Evolutionary conservation across 2,888 invertebrate species (phyloP).

Genomic region (Drosophila ustulata): DNA sequence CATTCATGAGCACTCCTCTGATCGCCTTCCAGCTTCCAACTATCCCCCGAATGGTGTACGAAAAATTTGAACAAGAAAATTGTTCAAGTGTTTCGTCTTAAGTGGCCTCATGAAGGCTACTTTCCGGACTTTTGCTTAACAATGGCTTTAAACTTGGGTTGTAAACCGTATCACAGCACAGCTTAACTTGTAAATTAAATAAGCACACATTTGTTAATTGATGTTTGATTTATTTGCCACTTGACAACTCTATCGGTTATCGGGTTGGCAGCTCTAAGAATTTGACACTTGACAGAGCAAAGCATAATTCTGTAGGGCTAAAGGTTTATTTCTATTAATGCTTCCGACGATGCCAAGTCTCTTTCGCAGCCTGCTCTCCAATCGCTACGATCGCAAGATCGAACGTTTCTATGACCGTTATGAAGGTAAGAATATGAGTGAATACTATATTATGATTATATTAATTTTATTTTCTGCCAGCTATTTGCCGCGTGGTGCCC

Average conservation of each 20-base stretch:
- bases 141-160: constrained; percentile 32
- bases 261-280: neutral
- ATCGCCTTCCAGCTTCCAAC: constrained; percentile 13
- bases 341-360: constrained; percentile 41
- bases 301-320: neutral
- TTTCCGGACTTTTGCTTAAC: constrained; percentile 21
- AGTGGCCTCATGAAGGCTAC: constrained; percentile 39
- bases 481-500: constrained; percentile 12
- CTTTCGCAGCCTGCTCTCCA: constrained; percentile 57
- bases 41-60: constrained; percentile 25
- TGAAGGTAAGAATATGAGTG: constrained; percentile 45
- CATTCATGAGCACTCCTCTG: constrained; percentile 62
- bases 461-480: constrained; percentile 18
- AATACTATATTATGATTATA: no score
- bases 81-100: constrained; percentile 68
- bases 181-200: neutral
- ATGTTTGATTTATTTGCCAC: neutral
- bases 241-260: neutral
- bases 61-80: constrained; percentile 75
- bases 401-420: constrained; percentile 39
- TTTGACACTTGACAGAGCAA: neutral
- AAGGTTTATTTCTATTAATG: neutral
- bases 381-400: constrained; percentile 47
- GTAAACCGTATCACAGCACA: neutral
- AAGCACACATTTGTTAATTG: neutral